Evolutionary conservation across 2,888 invertebrate species (phyloP).

Genomic region (Acanthococcus lagerstroemiae): DNA sequence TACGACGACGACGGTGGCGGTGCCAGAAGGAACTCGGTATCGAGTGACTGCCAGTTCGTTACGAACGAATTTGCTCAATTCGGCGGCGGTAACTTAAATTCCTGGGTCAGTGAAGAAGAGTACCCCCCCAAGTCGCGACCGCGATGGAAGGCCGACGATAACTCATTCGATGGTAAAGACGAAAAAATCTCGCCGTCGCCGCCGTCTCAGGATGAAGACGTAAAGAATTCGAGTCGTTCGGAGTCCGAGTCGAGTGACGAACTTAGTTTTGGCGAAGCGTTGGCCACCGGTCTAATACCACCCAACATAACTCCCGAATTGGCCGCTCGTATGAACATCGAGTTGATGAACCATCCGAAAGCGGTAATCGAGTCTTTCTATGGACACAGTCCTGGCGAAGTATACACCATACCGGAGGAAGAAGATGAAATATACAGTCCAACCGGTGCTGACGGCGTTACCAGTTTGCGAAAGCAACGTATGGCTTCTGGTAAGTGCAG

Average conservation of each 20-base stretch:
- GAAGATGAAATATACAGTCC: constrained; percentile 45
- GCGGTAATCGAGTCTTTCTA: constrained; percentile 37
- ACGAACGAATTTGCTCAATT: constrained; percentile 13
- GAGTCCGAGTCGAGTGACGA: constrained; percentile 34
- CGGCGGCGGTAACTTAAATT: not conserved
- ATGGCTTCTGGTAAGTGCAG: constrained; percentile 25
- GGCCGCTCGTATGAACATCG: constrained; percentile 30
- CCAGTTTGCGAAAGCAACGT: constrained; percentile 40
- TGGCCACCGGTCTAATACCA: constrained; percentile 29
- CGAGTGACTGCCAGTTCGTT: not conserved
- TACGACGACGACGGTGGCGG: no score
- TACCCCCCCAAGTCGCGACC: not conserved
- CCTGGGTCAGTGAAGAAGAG: constrained; percentile 6
- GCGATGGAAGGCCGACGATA: not conserved
- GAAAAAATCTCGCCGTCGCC: constrained; percentile 18
- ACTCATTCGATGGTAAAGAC: not conserved
- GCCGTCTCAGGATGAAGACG: constrained; percentile 18
- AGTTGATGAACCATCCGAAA: constrained; percentile 31
- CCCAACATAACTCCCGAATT: constrained; percentile 32
- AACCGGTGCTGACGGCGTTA: constrained; percentile 43
- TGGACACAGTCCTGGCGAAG: constrained; percentile 44
- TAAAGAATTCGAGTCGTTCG: constrained; percentile 23
- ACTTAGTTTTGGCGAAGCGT: constrained; percentile 32
- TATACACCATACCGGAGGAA: constrained; percentile 46
- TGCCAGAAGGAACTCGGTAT: no score